Evolutionary conservation across 2,888 invertebrate genomes (phyloP), one percentile per base, ranked within the genome.

Genomic region (Platycheirus albimanus): DNA sequence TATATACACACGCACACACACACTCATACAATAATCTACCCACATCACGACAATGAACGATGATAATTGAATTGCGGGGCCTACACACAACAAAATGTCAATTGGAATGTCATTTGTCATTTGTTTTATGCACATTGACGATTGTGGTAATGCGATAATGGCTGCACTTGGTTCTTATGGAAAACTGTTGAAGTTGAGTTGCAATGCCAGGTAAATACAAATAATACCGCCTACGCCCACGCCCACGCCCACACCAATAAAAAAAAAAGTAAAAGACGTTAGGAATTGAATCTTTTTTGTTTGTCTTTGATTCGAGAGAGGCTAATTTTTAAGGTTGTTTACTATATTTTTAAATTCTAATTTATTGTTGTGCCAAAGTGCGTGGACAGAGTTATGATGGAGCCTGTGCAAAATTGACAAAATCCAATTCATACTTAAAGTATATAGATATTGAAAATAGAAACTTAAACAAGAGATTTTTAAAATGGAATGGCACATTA

Each of bases 31-130:
- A 11, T 47, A 70, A 47, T 24, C 69, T 24, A 54, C 58, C 17
- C 41, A 61, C 61, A 67, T 74, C 30, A 83, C 74, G 83, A 83
- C 83, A 83, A 83, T 83, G 83, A 83, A 83, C 78, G 83, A 83
- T 83, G 83, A 83, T 83, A 83, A 83, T 83, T 83, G 83, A 83
- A 83, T 83, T 78, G 72, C 83, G 83, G 83, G 78, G 83, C 83
- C 83, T 83, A 83, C 83, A 83, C 74, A 70, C 83, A 64, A 83
- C 83, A 74, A 83, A 83, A 83, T 83, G 83, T 83, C 83, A 83
- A 78, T 83, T 63, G 83, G 63, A 78, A 78, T 83, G 83, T 83
- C 83, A 74, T 78, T 78, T 83, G 83, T 83, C 83, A 83, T 83
- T 83, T 83, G 83, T 83, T 83, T 83, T 83, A 83, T 61, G 45